These are phyloP conservation scores for Boloria euphrosyne DNA, from an alignment of 2,888 invertebrate species.

Conservation along the genomic window DNA sequence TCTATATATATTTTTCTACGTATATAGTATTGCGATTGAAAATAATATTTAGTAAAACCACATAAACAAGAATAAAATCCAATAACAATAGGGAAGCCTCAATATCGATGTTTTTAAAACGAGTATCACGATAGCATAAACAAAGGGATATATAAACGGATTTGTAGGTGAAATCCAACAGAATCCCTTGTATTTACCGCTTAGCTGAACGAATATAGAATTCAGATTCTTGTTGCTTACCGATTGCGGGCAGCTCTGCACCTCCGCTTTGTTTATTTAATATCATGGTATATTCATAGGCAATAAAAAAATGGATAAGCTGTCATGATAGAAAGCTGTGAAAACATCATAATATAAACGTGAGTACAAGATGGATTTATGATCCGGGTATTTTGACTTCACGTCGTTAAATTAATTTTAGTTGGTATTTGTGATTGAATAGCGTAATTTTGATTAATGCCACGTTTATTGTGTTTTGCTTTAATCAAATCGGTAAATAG, in stretches of 20 bases:
- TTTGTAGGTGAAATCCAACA: slow-evolving; percentile 35
- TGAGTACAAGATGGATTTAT: too few relatives aligned
- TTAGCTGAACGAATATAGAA: slow-evolving; percentile 31
- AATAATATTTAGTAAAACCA: not conserved
- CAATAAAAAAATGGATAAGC: slow-evolving; percentile 2
- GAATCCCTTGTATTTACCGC: slow-evolving; percentile 37
- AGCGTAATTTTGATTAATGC: too few relatives aligned
- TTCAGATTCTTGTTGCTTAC: slow-evolving; percentile 32
- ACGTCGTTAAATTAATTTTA: too few relatives aligned
- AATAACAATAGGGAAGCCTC: not conserved
- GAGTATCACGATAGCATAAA: slow-evolving; percentile 21
- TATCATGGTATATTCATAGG: slow-evolving; percentile 4
- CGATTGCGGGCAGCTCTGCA: slow-evolving; percentile 16
- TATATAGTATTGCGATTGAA: too few relatives aligned
- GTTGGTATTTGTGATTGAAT: too few relatives aligned
- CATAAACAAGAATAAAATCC: not conserved
- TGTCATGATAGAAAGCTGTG: not conserved
- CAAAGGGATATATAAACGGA: slow-evolving; percentile 31
- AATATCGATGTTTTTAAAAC: slow-evolving; percentile 3
- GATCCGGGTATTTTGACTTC: too few relatives aligned
- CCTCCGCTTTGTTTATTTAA: slow-evolving; percentile 20
- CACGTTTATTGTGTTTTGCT: too few relatives aligned
- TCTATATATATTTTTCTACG: too few relatives aligned
- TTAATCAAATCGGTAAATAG: too few relatives aligned
- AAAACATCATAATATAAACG: too few relatives aligned